These are phyloP conservation scores for Chroicocephalus ridibundus DNA, from an alignment of 2,113 vertebrate genomes.

Conservation along the genomic window DNA sequence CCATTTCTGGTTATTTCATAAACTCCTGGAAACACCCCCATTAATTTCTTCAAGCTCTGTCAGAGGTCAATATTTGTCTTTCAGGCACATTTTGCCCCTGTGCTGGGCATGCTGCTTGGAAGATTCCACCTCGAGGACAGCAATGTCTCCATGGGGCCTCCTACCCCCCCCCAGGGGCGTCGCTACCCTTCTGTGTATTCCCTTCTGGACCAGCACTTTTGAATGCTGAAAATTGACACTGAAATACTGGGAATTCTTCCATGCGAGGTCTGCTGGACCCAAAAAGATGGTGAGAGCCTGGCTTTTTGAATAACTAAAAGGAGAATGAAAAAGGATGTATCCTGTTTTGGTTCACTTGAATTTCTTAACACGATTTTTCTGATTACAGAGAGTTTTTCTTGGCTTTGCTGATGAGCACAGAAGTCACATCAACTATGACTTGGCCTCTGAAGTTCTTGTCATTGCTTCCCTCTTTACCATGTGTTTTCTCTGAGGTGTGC, in stretches of 20 bases:
- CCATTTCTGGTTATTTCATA: background rate
- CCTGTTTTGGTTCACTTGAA: background rate
- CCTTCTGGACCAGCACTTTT: background rate
- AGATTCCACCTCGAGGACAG: background rate
- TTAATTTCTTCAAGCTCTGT: background rate
- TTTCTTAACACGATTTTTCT: background rate
- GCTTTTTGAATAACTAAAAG: background rate
- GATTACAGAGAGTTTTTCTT: background rate
- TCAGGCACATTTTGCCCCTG: background rate
- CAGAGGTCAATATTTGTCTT: background rate
- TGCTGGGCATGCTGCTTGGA: background rate
- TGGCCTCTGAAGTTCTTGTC: background rate
- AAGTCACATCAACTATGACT: background rate
- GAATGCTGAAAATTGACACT: background rate
- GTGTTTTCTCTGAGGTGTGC: background rate
- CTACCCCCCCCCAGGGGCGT: background rate
- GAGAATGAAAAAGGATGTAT: background rate
- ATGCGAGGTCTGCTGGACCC: background rate
- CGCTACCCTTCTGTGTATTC: background rate
- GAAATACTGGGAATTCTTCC: background rate
- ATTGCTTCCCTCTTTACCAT: background rate
- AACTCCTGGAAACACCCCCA: background rate
- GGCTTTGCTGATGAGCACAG: background rate
- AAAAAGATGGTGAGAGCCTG: background rate
- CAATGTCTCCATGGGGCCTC: background rate